Percentiles rank a stretch among this genome's conserved stretches.
These are phyloP conservation scores for Probosciger aterrimus DNA, from an alignment of 2,113 vertebrate genomes.

Conservation along the genomic window DNA sequence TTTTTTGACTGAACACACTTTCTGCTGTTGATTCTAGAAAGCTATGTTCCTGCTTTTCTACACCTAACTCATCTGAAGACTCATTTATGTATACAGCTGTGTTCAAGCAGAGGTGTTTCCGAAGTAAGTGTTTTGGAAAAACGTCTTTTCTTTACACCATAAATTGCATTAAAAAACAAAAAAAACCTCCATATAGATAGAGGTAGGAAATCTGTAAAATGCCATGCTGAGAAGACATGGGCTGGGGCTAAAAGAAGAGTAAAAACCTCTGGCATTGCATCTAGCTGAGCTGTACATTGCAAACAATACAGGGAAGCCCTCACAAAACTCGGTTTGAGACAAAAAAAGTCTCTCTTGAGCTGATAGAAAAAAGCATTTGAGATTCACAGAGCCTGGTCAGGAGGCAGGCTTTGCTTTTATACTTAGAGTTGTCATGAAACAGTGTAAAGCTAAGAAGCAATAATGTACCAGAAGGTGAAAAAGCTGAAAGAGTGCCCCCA, in stretches of 20 bases:
- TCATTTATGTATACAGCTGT: neutral
- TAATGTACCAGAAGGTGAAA: neutral
- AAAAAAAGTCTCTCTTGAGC: neutral
- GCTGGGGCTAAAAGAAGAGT: neutral
- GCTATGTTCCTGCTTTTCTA: neutral
- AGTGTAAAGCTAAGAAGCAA: neutral
- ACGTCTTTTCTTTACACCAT: fast-evolving
- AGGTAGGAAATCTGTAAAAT: neutral
- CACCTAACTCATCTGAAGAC: neutral
- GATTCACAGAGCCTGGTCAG: neutral
- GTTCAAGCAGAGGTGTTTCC: neutral
- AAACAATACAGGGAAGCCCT: neutral
- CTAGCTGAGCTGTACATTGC: no score
- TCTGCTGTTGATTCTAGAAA: neutral
- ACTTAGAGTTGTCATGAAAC: neutral
- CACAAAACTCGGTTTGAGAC: neutral
- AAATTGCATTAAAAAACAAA: neutral
- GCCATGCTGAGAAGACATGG: fast-evolving
- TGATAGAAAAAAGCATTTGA: neutral
- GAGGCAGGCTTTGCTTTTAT: neutral
- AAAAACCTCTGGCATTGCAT: fast-evolving
- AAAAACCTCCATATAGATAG: neutral
- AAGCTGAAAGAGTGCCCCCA: neutral
- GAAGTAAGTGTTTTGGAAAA: neutral
- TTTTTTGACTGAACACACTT: neutral